phyloP scores from a whole-genome alignment of 2,888 invertebrate genomes.

The Scaeva pyrastri region DNA sequence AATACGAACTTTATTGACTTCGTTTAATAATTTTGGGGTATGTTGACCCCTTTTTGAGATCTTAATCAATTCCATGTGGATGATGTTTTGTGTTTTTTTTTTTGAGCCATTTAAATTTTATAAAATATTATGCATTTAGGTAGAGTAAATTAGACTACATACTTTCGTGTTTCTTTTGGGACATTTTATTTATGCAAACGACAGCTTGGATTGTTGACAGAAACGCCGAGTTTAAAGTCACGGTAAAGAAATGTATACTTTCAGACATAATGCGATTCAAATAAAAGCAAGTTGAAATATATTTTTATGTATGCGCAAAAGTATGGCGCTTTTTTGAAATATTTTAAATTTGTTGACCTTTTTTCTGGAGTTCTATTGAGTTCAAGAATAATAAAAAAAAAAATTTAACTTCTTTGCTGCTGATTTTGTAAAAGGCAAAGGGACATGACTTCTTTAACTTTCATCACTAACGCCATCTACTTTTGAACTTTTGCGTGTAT shows the following conservation, averaged over 20 bases:
- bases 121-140: constrained; percentile 23
- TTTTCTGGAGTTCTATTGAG: neutral
- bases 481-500: too few relatives aligned
- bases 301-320: neutral
- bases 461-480: too few relatives aligned
- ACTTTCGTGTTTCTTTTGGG: neutral
- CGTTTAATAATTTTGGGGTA: constrained; percentile 58
- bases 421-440: too few relatives aligned
- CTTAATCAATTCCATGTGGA: neutral
- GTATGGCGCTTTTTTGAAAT: neutral
- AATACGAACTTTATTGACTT: constrained; percentile 41
- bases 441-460: too few relatives aligned
- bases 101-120: neutral
- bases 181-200: neutral
- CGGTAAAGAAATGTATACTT: too few relatives aligned
- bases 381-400: too few relatives aligned
- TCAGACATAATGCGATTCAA: constrained; percentile 18
- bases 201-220: neutral
- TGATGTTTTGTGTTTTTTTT: neutral
- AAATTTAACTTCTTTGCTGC: too few relatives aligned
- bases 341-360: constrained; percentile 22
- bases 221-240: too few relatives aligned
- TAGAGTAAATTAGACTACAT: neutral
- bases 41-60: constrained; percentile 57
- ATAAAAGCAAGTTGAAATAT: constrained; percentile 29